A percentile compares a stretch with the other conserved stretches of the same genome.
phyloP scores from a whole-genome alignment of 2,113 vertebrate genomes.

The Calyptommatus sinebrachiatus region DNA sequence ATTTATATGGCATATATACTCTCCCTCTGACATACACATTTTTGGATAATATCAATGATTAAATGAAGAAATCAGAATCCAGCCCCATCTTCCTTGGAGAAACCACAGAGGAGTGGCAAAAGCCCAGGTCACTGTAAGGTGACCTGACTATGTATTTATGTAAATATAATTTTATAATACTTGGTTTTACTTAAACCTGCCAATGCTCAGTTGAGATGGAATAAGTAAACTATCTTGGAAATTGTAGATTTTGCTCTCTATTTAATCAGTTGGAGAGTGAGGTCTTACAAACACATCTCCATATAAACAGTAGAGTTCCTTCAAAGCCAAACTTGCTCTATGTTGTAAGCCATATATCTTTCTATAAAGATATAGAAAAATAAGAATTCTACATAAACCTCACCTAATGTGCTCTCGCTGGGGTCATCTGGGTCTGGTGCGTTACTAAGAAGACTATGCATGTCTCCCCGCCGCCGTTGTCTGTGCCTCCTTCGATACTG shows the following conservation, averaged over 20 bases:
- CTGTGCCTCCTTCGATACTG: conserved; percentile 94
- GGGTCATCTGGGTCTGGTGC: conserved; percentile 86
- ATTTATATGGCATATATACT: no score
- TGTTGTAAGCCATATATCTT: neutral
- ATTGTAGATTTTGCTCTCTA: neutral
- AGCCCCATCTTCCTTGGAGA: no score
- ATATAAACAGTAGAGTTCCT: no score
- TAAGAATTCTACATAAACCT: neutral
- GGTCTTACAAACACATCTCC: neutral
- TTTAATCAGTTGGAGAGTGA: neutral
- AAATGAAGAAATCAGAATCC: no score
- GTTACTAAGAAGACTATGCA: conserved; percentile 87
- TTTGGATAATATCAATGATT: no score
- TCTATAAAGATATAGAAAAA: neutral
- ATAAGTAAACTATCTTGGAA: neutral
- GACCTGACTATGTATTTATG: neutral
- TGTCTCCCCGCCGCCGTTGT: conserved; percentile 88
- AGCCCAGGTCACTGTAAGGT: neutral
- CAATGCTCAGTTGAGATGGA: neutral
- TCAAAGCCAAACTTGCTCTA: no score
- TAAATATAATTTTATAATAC: neutral
- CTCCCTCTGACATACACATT: no score
- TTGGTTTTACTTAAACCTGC: neutral
- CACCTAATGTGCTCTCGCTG: conserved; percentile 84
- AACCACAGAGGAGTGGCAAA: no score